Conservation (phyloP, 2,113 vertebrate species). For the Oryzias curvinotus region DNA sequence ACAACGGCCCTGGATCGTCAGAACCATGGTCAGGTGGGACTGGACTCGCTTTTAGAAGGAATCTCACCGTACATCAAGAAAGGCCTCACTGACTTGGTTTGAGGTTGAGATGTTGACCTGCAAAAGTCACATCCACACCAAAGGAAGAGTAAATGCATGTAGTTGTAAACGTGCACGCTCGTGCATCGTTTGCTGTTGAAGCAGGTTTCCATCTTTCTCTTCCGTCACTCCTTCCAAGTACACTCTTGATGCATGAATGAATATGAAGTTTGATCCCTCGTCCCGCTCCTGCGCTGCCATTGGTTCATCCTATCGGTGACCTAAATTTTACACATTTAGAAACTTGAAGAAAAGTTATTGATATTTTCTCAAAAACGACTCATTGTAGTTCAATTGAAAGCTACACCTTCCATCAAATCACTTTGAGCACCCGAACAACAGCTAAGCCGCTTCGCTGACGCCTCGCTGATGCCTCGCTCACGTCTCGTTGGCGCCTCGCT, state of each 20-base stretch:
- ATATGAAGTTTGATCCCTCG: constrained; percentile 29
- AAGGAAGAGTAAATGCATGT: no score
- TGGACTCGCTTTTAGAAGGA: background rate
- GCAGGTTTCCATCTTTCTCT: background rate
- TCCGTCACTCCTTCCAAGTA: no score
- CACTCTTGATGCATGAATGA: background rate
- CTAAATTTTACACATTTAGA: constrained; percentile 61
- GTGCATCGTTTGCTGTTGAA: no score
- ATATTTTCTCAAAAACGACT: no score
- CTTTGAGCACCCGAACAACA: no score
- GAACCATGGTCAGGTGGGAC: constrained; percentile 89
- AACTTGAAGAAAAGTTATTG: constrained; percentile 14
- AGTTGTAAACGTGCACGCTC: no score
- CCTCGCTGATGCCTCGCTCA: background rate
- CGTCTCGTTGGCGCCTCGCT: background rate
- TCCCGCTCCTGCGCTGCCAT: constrained; percentile 47
- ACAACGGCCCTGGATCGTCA: constrained; percentile 89
- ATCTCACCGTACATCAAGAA: no score
- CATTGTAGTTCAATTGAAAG: no score
- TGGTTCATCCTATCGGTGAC: constrained; percentile 64
- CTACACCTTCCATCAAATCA: no score
- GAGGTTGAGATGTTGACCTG: no score
- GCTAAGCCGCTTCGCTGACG: background rate
- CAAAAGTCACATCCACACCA: no score
- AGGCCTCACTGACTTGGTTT: no score